Conservation (phyloP, 2,113 vertebrate species). For the Phocoena phocoena region DNA sequence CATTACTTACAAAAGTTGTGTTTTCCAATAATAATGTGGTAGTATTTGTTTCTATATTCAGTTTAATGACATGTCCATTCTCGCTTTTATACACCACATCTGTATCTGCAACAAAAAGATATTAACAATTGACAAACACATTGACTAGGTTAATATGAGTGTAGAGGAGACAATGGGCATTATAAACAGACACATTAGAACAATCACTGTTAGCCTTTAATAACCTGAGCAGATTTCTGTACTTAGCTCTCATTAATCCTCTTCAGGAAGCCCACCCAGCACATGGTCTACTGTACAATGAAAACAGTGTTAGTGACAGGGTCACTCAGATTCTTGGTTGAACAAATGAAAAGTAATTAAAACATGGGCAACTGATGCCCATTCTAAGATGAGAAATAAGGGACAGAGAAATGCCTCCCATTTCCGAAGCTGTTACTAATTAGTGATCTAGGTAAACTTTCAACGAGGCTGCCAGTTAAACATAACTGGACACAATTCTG, state of each 20-base stretch:
- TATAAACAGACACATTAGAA: slow-evolving; percentile 36
- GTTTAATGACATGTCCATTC: slow-evolving; percentile 95
- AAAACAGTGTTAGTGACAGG: slow-evolving; percentile 7
- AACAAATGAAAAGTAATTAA: slow-evolving; percentile 66
- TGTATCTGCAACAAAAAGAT: slow-evolving; percentile 89
- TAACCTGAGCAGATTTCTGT: slow-evolving; percentile 52
- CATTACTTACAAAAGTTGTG: slow-evolving; percentile 94
- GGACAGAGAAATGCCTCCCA: neutral
- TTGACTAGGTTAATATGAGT: slow-evolving; percentile 56
- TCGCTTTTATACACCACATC: slow-evolving; percentile 95
- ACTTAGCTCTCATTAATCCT: slow-evolving; percentile 29
- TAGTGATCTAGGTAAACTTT: neutral
- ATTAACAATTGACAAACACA: slow-evolving; percentile 76
- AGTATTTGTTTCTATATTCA: slow-evolving; percentile 94
- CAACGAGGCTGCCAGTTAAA: neutral
- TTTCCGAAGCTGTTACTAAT: neutral
- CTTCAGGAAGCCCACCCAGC: neutral
- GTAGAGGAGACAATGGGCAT: slow-evolving; percentile 44
- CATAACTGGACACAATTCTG: neutral
- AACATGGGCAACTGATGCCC: neutral
- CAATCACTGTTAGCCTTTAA: neutral
- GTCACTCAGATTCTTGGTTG: neutral
- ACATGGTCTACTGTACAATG: neutral
- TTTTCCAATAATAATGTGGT: slow-evolving; percentile 93
- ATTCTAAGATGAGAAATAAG: neutral